Conservation (phyloP, 2,797 vertebrate species). For the Gymnocypris eckloni region DNA sequence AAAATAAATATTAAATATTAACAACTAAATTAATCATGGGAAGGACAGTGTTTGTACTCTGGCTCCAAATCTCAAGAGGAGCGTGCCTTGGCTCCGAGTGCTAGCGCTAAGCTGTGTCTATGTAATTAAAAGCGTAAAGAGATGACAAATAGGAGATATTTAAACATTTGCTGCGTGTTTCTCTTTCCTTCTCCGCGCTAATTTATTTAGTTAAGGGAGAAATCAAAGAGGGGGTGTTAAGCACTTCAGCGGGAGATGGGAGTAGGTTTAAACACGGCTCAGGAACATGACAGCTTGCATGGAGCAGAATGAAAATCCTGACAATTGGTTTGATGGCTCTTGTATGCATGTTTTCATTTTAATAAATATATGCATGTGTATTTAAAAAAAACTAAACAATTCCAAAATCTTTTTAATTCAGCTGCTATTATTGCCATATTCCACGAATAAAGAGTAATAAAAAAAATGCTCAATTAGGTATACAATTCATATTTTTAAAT, state of each 20-base stretch:
- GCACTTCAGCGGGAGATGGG: constrained; percentile 72
- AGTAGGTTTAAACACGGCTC: constrained; percentile 66
- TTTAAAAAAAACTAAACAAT: background rate
- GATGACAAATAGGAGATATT: constrained; percentile 82
- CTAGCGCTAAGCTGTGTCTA: constrained; percentile 73
- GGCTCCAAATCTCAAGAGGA: constrained; percentile 72
- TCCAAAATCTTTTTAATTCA: background rate
- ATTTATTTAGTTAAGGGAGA: constrained; percentile 77
- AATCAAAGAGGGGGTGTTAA: constrained; percentile 76
- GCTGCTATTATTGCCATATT: background rate
- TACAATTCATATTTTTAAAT: background rate
- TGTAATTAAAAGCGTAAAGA: constrained; percentile 83
- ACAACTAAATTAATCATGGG: constrained; percentile 78
- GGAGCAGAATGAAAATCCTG: constrained; percentile 68
- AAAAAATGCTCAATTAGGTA: background rate
- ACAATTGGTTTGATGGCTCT: constrained; percentile 74
- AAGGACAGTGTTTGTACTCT: constrained; percentile 74
- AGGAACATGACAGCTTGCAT: constrained; percentile 71
- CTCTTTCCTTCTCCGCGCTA: constrained; percentile 70
- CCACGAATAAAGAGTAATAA: background rate
- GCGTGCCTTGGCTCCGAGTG: constrained; percentile 67
- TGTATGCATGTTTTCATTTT: constrained; percentile 17
- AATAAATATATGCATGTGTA: constrained; percentile 11
- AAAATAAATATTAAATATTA: constrained; percentile 81
- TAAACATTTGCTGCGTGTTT: constrained; percentile 83